These are phyloP conservation scores for Ginglymostoma cirratum DNA, from an alignment of 2,113 vertebrate species.

Conservation along the genomic window DNA sequence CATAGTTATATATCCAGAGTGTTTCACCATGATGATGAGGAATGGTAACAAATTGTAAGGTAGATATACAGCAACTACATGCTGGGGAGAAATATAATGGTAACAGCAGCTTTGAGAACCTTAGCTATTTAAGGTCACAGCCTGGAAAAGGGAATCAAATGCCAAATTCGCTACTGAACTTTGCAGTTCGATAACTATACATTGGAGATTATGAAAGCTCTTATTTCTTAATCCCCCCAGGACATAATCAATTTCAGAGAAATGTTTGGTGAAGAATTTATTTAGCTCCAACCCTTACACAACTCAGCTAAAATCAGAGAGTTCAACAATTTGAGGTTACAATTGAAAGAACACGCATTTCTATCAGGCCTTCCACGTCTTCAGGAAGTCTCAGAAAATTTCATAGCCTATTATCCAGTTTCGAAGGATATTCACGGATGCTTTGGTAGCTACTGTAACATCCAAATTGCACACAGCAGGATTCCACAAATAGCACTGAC, in stretches of 20 bases:
- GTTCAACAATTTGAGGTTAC: neutral
- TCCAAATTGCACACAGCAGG: neutral
- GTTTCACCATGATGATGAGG: neutral
- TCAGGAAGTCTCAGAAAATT: neutral
- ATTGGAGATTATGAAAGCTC: slow-evolving; percentile 18
- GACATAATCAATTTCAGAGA: slow-evolving; percentile 9
- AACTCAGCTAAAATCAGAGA: neutral
- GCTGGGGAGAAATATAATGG: neutral
- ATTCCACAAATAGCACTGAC: neutral
- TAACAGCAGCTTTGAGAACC: neutral
- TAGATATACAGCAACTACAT: neutral
- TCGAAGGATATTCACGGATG: neutral
- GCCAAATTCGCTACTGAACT: neutral
- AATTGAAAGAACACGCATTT: neutral
- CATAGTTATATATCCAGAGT: neutral
- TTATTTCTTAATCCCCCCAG: neutral
- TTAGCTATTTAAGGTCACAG: neutral
- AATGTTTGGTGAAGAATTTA: neutral
- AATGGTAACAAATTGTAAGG: neutral
- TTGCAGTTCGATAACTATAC: neutral
- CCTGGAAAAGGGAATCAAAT: neutral
- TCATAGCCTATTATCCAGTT: neutral
- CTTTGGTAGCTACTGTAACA: neutral
- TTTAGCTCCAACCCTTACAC: neutral
- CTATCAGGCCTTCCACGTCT: neutral